These are phyloP conservation scores for Triplophysa tibetana DNA, from an alignment of 2,113 vertebrate genomes.

Conservation along the genomic window DNA sequence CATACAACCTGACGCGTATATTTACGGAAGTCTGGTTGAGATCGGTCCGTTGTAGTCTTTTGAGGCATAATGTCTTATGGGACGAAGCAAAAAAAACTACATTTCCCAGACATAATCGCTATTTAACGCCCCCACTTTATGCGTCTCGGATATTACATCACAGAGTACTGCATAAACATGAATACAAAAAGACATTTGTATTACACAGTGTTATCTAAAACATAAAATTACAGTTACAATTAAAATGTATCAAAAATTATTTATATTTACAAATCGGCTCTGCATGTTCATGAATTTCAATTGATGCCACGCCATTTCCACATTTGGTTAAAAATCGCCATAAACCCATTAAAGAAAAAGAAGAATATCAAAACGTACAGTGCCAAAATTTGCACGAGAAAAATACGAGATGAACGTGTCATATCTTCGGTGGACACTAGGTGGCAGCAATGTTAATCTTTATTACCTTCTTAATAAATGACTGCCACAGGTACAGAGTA, in stretches of 20 bases:
- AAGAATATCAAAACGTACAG: no score
- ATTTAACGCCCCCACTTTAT: not conserved
- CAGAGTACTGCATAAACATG: not conserved
- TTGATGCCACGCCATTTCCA: no score
- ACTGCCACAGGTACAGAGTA: not conserved
- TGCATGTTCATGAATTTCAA: no score
- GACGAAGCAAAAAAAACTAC: not conserved
- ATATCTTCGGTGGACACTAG: conserved; percentile 27
- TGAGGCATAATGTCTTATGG: not conserved
- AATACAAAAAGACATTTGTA: not conserved
- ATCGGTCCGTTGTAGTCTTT: conserved; percentile 43
- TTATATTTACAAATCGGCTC: no score
- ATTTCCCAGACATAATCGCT: conserved; percentile 32
- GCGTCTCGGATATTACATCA: not conserved
- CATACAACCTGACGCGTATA: conserved; percentile 34
- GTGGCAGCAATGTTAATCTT: conserved; percentile 39
- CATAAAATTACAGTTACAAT: not conserved
- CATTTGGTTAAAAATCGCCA: no score
- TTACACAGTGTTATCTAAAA: no score
- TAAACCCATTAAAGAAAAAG: no score
- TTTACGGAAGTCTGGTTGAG: conserved; percentile 51
- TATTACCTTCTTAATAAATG: not conserved
- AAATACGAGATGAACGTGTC: not conserved
- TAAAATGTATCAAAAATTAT: not conserved
- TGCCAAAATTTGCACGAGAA: no score